Conservation (phyloP, 1,140 invertebrate species). For the Anadara kagoshimensis region DNA sequence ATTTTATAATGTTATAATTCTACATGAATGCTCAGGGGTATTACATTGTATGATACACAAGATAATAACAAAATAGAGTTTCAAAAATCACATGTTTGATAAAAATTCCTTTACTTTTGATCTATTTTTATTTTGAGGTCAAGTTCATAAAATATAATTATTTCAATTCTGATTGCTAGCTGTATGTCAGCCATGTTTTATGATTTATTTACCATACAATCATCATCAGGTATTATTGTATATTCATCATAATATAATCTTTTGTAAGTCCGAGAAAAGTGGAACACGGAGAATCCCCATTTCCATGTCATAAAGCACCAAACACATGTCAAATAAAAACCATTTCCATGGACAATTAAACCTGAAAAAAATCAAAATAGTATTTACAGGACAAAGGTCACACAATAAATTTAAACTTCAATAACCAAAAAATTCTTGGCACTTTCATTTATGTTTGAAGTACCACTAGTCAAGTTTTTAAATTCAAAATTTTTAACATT, state of each 20-base stretch:
- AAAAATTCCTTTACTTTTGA: too few relatives aligned
- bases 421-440: not conserved
- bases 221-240: too few relatives aligned
- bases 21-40: too few relatives aligned
- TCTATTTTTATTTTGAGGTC: too few relatives aligned
- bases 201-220: too few relatives aligned
- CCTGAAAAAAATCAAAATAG: constrained; percentile 44
- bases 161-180: too few relatives aligned
- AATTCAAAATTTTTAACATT: not conserved
- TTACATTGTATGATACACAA: too few relatives aligned
- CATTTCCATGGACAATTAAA: constrained; percentile 56
- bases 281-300: constrained; percentile 68
- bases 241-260: not conserved
- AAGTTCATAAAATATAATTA: too few relatives aligned
- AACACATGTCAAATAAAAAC: constrained; percentile 66
- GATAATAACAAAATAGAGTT: too few relatives aligned
- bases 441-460: not conserved
- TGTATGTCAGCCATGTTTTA: too few relatives aligned
- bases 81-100: too few relatives aligned
- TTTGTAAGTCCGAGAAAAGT: constrained; percentile 56
- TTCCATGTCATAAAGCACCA: constrained; percentile 73
- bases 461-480: not conserved
- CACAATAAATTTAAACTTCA: not conserved
- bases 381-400: not conserved
- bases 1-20: too few relatives aligned